Conservation (phyloP, 2,113 vertebrate genomes). For the Callithrix jacchus region DNA sequence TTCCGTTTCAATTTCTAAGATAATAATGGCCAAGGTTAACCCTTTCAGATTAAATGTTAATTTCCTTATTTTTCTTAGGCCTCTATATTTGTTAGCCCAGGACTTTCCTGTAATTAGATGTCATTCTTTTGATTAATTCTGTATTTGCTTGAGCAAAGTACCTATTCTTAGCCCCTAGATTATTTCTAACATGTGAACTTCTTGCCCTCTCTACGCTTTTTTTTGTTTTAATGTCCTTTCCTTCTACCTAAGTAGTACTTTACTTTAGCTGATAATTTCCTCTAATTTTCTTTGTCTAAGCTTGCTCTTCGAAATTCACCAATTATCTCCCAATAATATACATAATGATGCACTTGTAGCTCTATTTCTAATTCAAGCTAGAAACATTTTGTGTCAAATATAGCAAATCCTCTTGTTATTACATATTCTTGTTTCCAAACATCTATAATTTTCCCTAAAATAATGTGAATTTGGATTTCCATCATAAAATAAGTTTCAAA, state of each 20-base stretch:
- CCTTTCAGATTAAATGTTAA: conserved; percentile 70
- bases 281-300: neutral
- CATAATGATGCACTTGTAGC: neutral
- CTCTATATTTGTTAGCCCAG: conserved; percentile 59
- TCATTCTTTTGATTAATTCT: conserved; percentile 71
- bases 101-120: conserved; percentile 66
- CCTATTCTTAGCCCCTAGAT: conserved; percentile 53
- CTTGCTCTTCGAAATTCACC: conserved; percentile 45
- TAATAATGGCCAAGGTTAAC: conserved; percentile 67
- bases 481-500: conserved; percentile 16
- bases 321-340: conserved; percentile 20
- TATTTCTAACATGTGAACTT: conserved; percentile 57
- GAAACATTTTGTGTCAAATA: conserved; percentile 37
- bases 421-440: conserved; percentile 15
- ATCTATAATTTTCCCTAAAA: conserved; percentile 23
- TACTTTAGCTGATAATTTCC: conserved; percentile 61
- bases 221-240: conserved; percentile 47
- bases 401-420: neutral
- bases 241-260: conserved; percentile 36
- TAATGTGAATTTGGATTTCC: conserved; percentile 14
- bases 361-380: conserved; percentile 25
- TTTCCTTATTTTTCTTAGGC: conserved; percentile 65
- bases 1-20: conserved; percentile 66
- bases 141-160: conserved; percentile 58
- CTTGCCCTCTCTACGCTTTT: conserved; percentile 10